Percentiles rank a stretch among this genome's conserved stretches.
Evolutionary conservation across 1,140 invertebrate genomes (phyloP).

Genomic region (Drosophila chauvacae): DNA sequence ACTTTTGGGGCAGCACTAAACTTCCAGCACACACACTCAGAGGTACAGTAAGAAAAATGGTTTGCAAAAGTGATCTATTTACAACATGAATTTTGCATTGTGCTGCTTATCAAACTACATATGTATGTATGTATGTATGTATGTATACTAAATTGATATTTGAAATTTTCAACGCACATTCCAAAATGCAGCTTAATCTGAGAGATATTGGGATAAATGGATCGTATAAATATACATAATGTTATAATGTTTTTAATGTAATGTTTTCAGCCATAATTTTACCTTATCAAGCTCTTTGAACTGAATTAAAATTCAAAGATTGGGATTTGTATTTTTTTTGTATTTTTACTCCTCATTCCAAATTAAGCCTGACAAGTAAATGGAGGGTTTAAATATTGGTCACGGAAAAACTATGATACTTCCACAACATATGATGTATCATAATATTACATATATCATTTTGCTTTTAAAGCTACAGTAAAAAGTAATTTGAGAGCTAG

Average conservation of each 20-base stretch:
- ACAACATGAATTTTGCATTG: too few relatives aligned
- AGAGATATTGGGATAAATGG: neutral
- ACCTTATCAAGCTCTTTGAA: neutral
- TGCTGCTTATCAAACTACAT: too few relatives aligned
- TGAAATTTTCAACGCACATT: neutral
- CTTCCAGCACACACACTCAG: slow-evolving; percentile 35
- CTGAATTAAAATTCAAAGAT: neutral
- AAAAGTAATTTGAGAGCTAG: fast-evolving
- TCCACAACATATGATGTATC: too few relatives aligned
- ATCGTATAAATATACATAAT: neutral
- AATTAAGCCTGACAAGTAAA: too few relatives aligned
- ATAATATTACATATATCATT: too few relatives aligned
- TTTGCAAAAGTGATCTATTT: neutral
- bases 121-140: too few relatives aligned
- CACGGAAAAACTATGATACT: too few relatives aligned
- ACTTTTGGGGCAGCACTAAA: slow-evolving; percentile 60
- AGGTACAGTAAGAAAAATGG: slow-evolving; percentile 30
- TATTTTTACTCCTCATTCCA: too few relatives aligned
- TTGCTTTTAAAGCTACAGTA: too few relatives aligned
- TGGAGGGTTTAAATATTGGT: too few relatives aligned
- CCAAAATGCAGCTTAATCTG: neutral
- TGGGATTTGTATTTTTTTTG: neutral
- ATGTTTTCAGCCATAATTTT: neutral
- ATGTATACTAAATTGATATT: too few relatives aligned
- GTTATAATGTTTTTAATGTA: neutral